Evolutionary conservation across 2,888 invertebrate genomes (phyloP).

Genomic region (Macaria notata): DNA sequence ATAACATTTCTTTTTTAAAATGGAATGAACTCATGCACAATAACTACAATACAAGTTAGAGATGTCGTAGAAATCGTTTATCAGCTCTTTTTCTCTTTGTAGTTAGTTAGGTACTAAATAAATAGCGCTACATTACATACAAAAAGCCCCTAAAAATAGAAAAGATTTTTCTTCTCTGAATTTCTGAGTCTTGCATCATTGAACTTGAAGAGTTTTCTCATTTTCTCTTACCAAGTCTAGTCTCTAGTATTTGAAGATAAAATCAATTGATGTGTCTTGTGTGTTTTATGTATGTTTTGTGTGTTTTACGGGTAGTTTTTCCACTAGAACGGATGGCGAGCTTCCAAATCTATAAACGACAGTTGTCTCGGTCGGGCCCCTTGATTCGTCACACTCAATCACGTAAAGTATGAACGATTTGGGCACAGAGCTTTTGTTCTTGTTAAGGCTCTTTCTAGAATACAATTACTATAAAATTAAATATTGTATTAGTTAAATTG

Average conservation of each 20-base stretch:
- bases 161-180: no score
- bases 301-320: constrained; percentile 5
- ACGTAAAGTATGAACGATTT: constrained; percentile 16
- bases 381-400: constrained; percentile 21
- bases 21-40: no score
- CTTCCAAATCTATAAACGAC: constrained; percentile 17
- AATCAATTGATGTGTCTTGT: not conserved
- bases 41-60: no score
- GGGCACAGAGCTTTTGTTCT: not conserved
- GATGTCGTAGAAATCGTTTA: no score
- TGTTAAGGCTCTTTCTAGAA: no score
- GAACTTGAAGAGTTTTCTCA: not conserved
- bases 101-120: no score
- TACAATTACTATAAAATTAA: no score
- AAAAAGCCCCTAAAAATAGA: no score
- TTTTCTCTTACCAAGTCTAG: not conserved
- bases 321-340: constrained; percentile 17
- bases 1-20: no score
- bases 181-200: not conserved
- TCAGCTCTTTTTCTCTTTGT: no score
- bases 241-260: not conserved
- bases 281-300: not conserved
- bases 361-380: constrained; percentile 15
- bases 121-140: no score
- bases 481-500: no score